phyloP scores from a whole-genome alignment of 2,113 vertebrate genomes.

The Stegastes partitus region DNA sequence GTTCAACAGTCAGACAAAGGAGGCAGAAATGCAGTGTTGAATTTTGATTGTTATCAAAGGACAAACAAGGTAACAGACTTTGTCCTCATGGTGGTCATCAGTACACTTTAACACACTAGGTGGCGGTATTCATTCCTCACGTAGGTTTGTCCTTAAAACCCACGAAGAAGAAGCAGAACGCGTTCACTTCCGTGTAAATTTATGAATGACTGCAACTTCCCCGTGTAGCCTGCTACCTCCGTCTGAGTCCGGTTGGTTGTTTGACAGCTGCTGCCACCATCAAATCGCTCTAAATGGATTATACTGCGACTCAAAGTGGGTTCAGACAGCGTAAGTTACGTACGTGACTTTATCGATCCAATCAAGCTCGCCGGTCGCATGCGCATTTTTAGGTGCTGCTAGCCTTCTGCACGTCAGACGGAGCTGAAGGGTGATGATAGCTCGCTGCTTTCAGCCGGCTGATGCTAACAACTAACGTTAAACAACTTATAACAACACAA shows the following conservation, averaged over 20 bases:
- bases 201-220: constrained; percentile 58
- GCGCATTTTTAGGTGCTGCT: not conserved
- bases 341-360: constrained; percentile 55
- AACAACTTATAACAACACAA: not conserved
- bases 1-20: too few species aligned
- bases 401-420: not conserved
- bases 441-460: constrained; percentile 10
- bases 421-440: not conserved
- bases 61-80: too few species aligned
- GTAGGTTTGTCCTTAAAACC: not conserved
- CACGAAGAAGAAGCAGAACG: not conserved
- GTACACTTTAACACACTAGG: not conserved
- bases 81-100: not conserved
- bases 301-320: constrained; percentile 70
- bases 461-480: not conserved
- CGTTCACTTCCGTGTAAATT: constrained; percentile 59
- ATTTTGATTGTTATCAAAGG: too few species aligned
- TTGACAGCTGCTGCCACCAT: not conserved
- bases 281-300: constrained; percentile 74
- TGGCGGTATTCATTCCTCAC: not conserved
- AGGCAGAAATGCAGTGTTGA: too few species aligned
- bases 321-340: constrained; percentile 88
- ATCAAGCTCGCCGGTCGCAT: not conserved
- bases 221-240: not conserved
- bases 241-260: not conserved